These are phyloP conservation scores for Syngnathus scovelli DNA, from an alignment of 2,113 vertebrate species.

Conservation along the genomic window DNA sequence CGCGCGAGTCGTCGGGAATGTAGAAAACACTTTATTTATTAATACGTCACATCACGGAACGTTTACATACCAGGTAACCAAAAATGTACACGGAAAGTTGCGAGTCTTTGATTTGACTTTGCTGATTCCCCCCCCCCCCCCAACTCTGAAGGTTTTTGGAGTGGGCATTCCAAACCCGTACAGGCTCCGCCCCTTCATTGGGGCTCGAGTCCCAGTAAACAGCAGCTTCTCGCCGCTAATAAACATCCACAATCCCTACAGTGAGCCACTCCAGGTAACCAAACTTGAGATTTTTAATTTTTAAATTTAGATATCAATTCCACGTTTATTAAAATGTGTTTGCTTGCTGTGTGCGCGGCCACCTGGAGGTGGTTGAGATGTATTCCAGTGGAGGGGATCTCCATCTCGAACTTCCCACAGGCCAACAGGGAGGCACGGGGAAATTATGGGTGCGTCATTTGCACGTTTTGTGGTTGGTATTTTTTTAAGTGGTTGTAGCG, in stretches of 20 bases:
- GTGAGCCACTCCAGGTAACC: conserved; percentile 90
- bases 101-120: not conserved
- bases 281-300: not conserved
- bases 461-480: not conserved
- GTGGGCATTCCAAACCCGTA: conserved; percentile 97
- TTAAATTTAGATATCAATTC: no score
- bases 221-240: conserved; percentile 98
- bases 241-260: conserved; percentile 96
- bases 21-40: conserved; percentile 99
- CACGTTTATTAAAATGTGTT: not conserved
- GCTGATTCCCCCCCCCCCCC: not conserved
- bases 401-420: conserved; percentile 95
- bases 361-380: conserved; percentile 91
- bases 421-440: conserved; percentile 88
- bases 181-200: conserved; percentile 91
- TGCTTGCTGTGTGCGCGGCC: not conserved
- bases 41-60: conserved; percentile 98
- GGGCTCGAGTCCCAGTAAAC: conserved; percentile 96
- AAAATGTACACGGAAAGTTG: not conserved
- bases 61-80: conserved; percentile 97
- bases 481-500: not conserved
- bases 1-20: conserved; percentile 94
- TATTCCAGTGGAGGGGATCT: conserved; percentile 97
- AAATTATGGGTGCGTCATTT: conserved; percentile 89
- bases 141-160: conserved; percentile 84